Evolutionary conservation across 1,140 invertebrate species (phyloP).

Genomic region (Lasioglossum baleicum): DNA sequence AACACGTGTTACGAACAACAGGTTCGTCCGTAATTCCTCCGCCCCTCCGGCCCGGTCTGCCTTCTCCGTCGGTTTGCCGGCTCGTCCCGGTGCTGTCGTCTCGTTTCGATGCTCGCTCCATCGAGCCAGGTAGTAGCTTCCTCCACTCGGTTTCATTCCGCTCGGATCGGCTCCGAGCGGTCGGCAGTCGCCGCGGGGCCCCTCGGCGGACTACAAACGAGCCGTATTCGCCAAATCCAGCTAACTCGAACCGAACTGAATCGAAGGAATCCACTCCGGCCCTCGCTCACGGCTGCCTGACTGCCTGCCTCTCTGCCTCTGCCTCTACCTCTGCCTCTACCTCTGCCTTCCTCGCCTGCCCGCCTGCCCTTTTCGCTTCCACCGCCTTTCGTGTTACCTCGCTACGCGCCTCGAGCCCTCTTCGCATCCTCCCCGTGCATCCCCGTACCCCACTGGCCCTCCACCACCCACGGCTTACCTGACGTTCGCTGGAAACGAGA

Average conservation of each 20-base stretch:
- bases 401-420: conserved; percentile 1
- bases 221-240: conserved; percentile 75
- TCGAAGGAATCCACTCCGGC: conserved; percentile 71
- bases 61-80: conserved; percentile 5
- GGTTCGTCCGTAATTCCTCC: conserved; percentile 62
- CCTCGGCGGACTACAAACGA: conserved; percentile 72
- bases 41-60: background rate
- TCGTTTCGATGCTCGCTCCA: conserved; percentile 54
- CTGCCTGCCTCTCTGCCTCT: too few relatives aligned
- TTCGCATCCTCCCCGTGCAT: background rate
- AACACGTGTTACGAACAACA: conserved; percentile 78
- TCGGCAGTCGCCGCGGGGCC: conserved; percentile 54
- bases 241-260: conserved; percentile 75
- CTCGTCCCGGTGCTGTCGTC: conserved; percentile 25
- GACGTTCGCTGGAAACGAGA: conserved; percentile 48
- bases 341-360: background rate
- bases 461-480: conserved; percentile 48
- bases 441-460: background rate
- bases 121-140: conserved; percentile 47
- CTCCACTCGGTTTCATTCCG: conserved; percentile 45
- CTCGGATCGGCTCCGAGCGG: conserved; percentile 49
- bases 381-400: conserved; percentile 24
- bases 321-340: background rate
- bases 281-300: conserved; percentile 5
- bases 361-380: conserved; percentile 16